A percentile compares a stretch with the other conserved stretches of the same genome.
Conservation (phyloP, 2,797 vertebrate genomes). For the Microhierax caerulescens region DNA sequence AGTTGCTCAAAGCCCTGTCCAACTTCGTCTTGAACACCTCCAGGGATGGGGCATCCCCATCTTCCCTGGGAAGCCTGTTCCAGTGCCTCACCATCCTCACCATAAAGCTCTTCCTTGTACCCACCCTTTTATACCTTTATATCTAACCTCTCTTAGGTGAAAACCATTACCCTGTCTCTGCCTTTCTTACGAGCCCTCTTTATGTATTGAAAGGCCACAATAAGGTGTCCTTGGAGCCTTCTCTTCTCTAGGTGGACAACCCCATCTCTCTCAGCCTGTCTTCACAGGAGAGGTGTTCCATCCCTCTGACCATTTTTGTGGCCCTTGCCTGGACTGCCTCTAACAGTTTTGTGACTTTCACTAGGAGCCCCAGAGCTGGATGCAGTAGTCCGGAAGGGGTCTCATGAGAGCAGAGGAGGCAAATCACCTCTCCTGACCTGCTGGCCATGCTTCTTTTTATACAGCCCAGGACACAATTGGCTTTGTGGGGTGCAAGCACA, state of each 20-base stretch:
- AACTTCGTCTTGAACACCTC: background rate
- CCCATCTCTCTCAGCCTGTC: background rate
- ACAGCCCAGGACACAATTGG: background rate
- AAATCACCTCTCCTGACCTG: background rate
- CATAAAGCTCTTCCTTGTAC: background rate
- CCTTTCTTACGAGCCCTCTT: background rate
- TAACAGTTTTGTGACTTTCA: background rate
- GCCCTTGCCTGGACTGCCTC: background rate
- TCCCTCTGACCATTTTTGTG: background rate
- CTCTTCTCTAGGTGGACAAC: background rate
- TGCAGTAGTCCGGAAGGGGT: too few relatives aligned
- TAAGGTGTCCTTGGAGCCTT: fast-evolving
- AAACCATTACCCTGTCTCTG: fast-evolving
- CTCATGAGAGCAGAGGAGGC: fast-evolving
- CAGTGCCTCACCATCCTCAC: background rate
- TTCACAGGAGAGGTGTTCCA: background rate
- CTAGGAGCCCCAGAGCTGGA: background rate
- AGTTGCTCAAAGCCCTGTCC: background rate
- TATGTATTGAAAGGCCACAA: background rate
- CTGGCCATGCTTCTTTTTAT: background rate
- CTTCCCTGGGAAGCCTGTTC: background rate
- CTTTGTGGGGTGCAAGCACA: background rate
- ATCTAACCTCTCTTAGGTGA: background rate
- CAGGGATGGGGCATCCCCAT: background rate
- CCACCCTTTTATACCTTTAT: background rate